phyloP scores from a whole-genome alignment of 2,888 invertebrate genomes.

The Scaptomyza polygonia region DNA sequence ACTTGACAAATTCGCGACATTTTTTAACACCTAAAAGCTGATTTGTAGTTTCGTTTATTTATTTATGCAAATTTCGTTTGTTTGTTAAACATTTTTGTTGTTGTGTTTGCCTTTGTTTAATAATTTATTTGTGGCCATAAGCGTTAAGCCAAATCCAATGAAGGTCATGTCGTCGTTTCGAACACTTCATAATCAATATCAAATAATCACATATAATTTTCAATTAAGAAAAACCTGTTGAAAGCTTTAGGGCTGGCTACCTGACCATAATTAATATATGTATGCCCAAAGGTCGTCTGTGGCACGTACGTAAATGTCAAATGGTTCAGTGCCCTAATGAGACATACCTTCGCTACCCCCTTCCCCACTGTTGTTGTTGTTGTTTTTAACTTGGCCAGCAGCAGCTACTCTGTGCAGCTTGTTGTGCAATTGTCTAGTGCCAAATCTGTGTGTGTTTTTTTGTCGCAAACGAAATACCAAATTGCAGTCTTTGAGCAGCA shows the following conservation, averaged over 20 bases:
- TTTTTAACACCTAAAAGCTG: conserved; percentile 41
- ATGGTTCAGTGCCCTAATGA: conserved; percentile 72
- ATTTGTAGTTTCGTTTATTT: conserved; percentile 29
- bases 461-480: conserved; percentile 49
- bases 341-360: conserved; percentile 6
- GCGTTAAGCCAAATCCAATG: conserved; percentile 2
- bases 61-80: conserved; percentile 46
- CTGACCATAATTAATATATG: conserved; percentile 16
- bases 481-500: conserved; percentile 46
- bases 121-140: conserved; percentile 6
- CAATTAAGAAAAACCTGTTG: conserved; percentile 6
- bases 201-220: neutral
- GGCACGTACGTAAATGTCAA: conserved; percentile 67
- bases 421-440: conserved; percentile 35
- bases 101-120: conserved; percentile 22
- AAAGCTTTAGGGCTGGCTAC: conserved; percentile 10
- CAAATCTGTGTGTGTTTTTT: conserved; percentile 39
- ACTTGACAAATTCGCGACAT: conserved; percentile 46
- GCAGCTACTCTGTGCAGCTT: conserved; percentile 2
- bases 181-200: neutral
- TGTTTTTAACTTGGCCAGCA: conserved; percentile 14
- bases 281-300: conserved; percentile 50
- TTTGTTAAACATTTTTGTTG: conserved; percentile 26
- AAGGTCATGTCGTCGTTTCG: conserved; percentile 19
- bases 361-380: neutral